Conservation (phyloP, 2,888 invertebrate genomes). For the Spilosoma lubricipeda region DNA sequence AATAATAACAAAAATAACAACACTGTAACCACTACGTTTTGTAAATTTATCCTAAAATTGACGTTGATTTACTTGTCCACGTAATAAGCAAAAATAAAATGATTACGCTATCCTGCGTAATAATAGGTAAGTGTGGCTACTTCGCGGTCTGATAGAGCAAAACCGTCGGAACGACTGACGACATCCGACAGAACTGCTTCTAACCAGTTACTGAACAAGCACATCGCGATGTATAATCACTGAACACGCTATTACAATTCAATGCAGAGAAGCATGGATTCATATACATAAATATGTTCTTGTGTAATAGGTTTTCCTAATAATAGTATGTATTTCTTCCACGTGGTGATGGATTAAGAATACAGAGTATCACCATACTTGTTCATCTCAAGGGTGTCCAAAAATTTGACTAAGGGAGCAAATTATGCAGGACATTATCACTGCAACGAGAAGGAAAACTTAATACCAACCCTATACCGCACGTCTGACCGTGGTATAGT, state of each 20-base stretch:
- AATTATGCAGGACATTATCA: too few species aligned
- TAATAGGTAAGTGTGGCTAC: slow-evolving; percentile 29
- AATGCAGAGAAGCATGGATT: neutral
- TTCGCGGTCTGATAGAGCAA: slow-evolving; percentile 30
- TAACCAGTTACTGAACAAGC: slow-evolving; percentile 50
- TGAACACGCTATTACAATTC: slow-evolving; percentile 6
- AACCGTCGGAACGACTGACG: slow-evolving; percentile 43
- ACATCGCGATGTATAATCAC: slow-evolving; percentile 8
- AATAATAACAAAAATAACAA: too few species aligned
- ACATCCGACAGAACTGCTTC: slow-evolving; percentile 53
- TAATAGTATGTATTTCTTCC: too few species aligned
- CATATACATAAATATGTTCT: too few species aligned
- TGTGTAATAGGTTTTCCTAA: too few species aligned
- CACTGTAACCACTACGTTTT: neutral
- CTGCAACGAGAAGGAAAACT: too few species aligned
- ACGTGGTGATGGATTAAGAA: too few species aligned
- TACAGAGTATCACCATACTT: too few species aligned
- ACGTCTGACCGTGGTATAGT: too few species aligned
- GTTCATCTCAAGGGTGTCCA: too few species aligned
- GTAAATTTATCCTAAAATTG: neutral
- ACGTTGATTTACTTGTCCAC: neutral
- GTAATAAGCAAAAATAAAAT: slow-evolving; percentile 15
- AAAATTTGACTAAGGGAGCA: too few species aligned
- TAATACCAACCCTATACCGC: too few species aligned
- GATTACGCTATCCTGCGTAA: slow-evolving; percentile 30